Conservation (phyloP, 2,888 invertebrate genomes). For the Eupithecia abbreviata region DNA sequence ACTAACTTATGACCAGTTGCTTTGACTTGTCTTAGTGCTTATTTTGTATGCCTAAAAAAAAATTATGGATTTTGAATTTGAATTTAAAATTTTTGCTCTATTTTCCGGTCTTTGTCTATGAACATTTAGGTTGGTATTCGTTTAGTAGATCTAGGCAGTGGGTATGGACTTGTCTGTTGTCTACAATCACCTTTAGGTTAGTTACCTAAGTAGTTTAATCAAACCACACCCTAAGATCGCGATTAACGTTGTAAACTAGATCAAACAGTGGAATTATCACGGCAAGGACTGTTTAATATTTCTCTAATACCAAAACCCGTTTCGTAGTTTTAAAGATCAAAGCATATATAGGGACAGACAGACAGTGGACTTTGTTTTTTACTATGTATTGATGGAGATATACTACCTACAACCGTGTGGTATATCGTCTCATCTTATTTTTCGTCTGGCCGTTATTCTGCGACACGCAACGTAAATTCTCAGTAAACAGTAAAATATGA, state of each 20-base stretch:
- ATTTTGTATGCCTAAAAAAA: too few species aligned
- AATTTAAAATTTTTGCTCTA: background rate
- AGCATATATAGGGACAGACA: too few species aligned
- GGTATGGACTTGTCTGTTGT: background rate
- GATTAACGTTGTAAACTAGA: conserved; percentile 13
- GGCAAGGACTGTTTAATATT: background rate
- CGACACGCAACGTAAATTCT: conserved; percentile 9
- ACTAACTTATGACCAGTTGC: background rate
- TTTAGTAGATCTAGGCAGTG: too few species aligned
- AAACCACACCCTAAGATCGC: background rate
- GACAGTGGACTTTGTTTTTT: too few species aligned
- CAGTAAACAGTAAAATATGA: conserved; percentile 32
- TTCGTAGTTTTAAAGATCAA: too few species aligned
- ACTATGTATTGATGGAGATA: too few species aligned
- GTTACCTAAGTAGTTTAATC: background rate
- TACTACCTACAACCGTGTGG: background rate
- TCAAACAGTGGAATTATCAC: background rate
- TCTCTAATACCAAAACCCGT: background rate
- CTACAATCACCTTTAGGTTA: background rate
- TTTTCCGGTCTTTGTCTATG: background rate
- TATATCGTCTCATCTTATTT: background rate
- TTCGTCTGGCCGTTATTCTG: background rate
- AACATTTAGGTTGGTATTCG: background rate
- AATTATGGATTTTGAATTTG: too few species aligned
- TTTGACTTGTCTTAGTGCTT: too few species aligned